Conservation (phyloP, 2,888 invertebrate genomes). For the Lasioglossum vierecki region DNA sequence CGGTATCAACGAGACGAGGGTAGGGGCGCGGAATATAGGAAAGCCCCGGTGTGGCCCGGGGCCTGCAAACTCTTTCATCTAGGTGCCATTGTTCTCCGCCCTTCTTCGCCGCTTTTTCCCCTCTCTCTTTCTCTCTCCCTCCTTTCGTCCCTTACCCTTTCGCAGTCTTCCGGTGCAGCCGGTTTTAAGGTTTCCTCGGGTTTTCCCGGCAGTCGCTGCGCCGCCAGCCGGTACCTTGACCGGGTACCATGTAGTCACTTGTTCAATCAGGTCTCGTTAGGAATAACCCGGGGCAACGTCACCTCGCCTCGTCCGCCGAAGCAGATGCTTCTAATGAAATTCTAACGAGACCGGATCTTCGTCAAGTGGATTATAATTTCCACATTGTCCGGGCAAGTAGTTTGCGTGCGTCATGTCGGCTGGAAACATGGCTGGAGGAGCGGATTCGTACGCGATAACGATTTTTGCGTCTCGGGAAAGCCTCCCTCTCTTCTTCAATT, state of each 20-base stretch:
- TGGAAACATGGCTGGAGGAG: not conserved
- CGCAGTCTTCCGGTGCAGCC: constrained; percentile 11
- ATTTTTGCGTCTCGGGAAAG: not conserved
- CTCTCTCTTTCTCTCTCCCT: not conserved
- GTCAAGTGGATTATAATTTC: constrained; percentile 59
- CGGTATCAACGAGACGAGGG: constrained; percentile 43
- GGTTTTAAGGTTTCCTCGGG: constrained; percentile 48
- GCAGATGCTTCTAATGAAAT: constrained; percentile 64
- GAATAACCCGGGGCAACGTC: constrained; percentile 54
- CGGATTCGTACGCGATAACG: constrained; percentile 16
- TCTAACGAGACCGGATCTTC: constrained; percentile 60
- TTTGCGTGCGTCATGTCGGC: constrained; percentile 2
- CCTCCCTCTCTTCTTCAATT: not conserved
- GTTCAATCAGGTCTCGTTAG: constrained; percentile 75
- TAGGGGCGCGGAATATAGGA: constrained; percentile 48
- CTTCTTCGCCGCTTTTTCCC: constrained; percentile 40
- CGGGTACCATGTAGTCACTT: constrained; percentile 60
- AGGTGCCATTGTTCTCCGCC: constrained; percentile 73
- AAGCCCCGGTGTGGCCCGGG: constrained; percentile 65
- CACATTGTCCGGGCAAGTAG: constrained; percentile 25
- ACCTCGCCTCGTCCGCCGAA: constrained; percentile 23
- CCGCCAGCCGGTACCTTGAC: constrained; percentile 54
- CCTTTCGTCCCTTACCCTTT: not conserved
- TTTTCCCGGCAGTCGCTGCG: constrained; percentile 5
- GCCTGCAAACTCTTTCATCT: constrained; percentile 78